phyloP scores from a whole-genome alignment of 2,113 vertebrate genomes.

The Corythornis cristatus region DNA sequence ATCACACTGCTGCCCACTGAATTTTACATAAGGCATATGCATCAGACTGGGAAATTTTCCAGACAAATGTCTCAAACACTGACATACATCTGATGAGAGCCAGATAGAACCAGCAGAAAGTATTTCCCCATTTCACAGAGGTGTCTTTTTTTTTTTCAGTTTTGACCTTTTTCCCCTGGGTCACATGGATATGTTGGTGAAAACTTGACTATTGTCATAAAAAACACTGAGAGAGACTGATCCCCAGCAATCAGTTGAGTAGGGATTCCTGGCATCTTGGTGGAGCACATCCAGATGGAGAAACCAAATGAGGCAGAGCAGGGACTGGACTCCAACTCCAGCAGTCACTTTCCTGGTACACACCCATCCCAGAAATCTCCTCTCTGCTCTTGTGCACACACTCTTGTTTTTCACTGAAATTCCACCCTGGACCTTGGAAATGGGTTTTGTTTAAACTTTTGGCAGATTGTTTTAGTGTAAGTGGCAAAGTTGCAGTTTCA shows the following conservation, averaged over 20 bases:
- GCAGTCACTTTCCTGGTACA: background rate
- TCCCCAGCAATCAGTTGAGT: background rate
- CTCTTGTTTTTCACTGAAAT: background rate
- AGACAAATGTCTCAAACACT: background rate
- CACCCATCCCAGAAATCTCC: background rate
- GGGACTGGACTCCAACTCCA: background rate
- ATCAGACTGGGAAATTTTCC: conserved; percentile 23
- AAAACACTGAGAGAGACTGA: background rate
- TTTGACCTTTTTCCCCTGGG: background rate
- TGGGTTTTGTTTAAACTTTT: background rate
- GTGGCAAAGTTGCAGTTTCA: conserved; percentile 3
- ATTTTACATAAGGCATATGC: background rate
- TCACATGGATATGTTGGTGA: background rate
- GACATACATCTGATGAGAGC: background rate
- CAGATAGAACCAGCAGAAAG: background rate
- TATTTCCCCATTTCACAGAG: background rate
- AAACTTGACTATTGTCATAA: background rate
- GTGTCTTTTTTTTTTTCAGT: background rate
- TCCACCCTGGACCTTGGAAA: background rate
- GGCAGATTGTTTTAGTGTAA: conserved; percentile 14
- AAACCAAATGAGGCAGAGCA: background rate
- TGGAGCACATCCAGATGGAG: background rate
- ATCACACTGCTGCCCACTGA: conserved; percentile 23
- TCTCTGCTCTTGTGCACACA: background rate
- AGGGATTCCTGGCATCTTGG: background rate